These are phyloP conservation scores for Graphium colonna DNA, from an alignment of 2,888 invertebrate species.

Conservation along the genomic window DNA sequence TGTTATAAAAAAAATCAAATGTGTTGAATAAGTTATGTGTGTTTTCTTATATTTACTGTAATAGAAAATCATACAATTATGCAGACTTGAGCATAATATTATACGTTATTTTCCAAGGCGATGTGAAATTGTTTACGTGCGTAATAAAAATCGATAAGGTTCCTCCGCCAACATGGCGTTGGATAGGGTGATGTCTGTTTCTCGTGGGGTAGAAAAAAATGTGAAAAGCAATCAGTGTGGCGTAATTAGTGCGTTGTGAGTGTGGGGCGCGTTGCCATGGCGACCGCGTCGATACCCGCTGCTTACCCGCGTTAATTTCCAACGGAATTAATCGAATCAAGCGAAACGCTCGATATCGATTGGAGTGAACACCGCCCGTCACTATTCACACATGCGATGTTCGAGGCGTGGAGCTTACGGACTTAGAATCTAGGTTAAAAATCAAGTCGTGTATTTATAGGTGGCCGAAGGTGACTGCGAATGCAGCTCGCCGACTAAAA, in stretches of 20 bases:
- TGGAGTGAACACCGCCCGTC: slow-evolving; percentile 41
- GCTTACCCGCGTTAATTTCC: slow-evolving; percentile 76
- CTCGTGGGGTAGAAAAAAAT: slow-evolving; percentile 74
- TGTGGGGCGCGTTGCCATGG: slow-evolving; percentile 76
- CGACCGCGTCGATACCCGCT: slow-evolving; percentile 70
- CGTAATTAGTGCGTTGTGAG: slow-evolving; percentile 79
- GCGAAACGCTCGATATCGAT: slow-evolving; percentile 59
- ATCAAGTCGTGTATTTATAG: slow-evolving; percentile 22
- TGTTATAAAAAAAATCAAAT: too few species aligned
- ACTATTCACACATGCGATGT: slow-evolving; percentile 27
- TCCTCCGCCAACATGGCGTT: slow-evolving; percentile 27
- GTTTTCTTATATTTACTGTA: too few species aligned
- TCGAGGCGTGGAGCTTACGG: slow-evolving; percentile 24
- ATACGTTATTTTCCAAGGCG: background rate
- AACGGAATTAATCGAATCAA: slow-evolving; percentile 76
- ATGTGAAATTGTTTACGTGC: slow-evolving; percentile 25
- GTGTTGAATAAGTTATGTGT: too few species aligned
- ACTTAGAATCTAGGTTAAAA: slow-evolving; percentile 26
- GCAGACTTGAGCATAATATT: too few species aligned
- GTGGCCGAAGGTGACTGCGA: slow-evolving; percentile 22
- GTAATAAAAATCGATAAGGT: slow-evolving; percentile 45
- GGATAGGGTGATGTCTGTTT: slow-evolving; percentile 73
- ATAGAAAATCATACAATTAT: too few species aligned
- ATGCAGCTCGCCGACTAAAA: slow-evolving; percentile 15
- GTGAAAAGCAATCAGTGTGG: slow-evolving; percentile 80